Evolutionary conservation across 2,888 invertebrate species (phyloP).

Genomic region (Oasisia sp.): DNA sequence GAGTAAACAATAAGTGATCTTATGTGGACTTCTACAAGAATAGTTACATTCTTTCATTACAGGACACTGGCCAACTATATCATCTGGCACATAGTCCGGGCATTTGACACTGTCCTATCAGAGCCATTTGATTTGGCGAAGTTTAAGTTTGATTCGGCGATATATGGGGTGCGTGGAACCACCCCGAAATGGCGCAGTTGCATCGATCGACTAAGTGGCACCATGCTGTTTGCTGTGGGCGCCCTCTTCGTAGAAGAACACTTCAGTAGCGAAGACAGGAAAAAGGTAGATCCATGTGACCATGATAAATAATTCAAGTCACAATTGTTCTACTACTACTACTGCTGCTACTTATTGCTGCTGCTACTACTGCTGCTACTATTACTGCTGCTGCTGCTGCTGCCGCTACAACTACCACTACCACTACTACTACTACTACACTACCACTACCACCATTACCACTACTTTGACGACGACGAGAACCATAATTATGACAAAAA

Average conservation of each 20-base stretch:
- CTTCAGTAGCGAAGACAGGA: constrained; percentile 48
- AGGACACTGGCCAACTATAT: constrained; percentile 56
- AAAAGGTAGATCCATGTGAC: constrained; percentile 45
- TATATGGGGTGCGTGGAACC: constrained; percentile 44
- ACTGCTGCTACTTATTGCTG: neutral
- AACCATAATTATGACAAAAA: no score
- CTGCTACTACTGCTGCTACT: no score
- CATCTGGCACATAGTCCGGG: constrained; percentile 46
- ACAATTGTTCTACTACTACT: neutral
- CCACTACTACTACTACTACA: no score
- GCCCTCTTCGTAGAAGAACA: constrained; percentile 52
- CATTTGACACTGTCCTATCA: constrained; percentile 45
- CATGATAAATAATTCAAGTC: neutral
- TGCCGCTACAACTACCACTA: no score
- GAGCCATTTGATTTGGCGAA: constrained; percentile 43
- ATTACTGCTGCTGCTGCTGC: no score
- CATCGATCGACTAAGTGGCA: constrained; percentile 39
- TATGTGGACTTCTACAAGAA: neutral
- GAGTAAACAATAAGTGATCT: neutral
- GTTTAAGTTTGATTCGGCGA: constrained; percentile 44
- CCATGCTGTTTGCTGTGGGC: constrained; percentile 51
- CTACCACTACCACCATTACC: no score
- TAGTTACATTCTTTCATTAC: neutral
- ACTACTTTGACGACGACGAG: no score
- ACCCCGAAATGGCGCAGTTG: constrained; percentile 51